phyloP scores from a whole-genome alignment of 2,113 vertebrate species.

The Chloroceryle aenea region DNA sequence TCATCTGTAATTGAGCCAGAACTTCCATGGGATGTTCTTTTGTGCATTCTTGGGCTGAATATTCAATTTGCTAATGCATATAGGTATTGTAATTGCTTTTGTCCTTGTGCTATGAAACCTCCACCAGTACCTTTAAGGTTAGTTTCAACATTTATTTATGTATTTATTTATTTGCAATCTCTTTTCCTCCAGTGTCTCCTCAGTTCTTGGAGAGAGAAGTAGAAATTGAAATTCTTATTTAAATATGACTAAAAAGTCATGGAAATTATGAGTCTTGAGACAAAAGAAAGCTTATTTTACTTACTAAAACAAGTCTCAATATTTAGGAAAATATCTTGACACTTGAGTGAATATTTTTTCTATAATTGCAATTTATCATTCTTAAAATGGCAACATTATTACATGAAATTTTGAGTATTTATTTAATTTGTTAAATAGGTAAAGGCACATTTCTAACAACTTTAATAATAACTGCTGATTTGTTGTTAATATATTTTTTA shows the following conservation, averaged over 20 bases:
- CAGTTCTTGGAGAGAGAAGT: not conserved
- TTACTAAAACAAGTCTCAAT: not conserved
- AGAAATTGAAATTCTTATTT: not conserved
- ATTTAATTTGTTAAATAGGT: not conserved
- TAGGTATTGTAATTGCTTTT: not conserved
- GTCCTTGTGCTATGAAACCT: not conserved
- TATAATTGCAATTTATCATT: not conserved
- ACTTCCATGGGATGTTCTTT: not conserved
- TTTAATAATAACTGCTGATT: not conserved
- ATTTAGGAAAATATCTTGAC: not conserved
- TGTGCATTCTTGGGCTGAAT: not conserved
- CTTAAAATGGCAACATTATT: not conserved
- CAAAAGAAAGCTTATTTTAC: not conserved
- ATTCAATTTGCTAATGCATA: not conserved
- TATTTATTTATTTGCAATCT: not conserved
- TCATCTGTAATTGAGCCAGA: not conserved
- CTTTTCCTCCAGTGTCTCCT: not conserved
- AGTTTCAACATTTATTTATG: not conserved
- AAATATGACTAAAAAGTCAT: not conserved
- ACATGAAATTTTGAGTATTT: not conserved
- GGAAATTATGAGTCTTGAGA: not conserved
- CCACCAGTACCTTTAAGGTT: not conserved
- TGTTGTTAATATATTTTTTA: not conserved
- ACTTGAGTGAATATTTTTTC: not conserved
- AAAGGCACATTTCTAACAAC: not conserved